Base-by-base conservation (phyloP, 2,888 invertebrate species). In the Xestobium rufovillosum region DNA sequence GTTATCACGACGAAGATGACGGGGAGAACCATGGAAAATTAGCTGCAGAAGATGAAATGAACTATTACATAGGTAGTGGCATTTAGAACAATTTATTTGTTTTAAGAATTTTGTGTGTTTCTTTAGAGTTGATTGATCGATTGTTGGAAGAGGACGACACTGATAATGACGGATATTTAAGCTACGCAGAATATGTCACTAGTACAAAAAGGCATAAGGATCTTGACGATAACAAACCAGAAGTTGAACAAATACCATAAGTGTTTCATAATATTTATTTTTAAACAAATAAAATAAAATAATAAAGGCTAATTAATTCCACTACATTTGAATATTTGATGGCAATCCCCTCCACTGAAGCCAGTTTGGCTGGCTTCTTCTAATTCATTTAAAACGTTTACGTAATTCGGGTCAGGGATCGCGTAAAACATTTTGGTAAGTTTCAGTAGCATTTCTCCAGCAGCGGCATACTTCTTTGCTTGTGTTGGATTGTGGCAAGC, bases 131-230 rank as follows among this genome's bases (percentile, higher is more conserved):
- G 33, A 86, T 94, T 26, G 94, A 94, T 60, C 78, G 79, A 49
- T 88, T 92, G 6, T 65, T 94, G 23, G 70, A 72, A 38, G 80
- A 83, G 43, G 91, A 92, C 52, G 94, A 95, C 61, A 67, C 75
- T 1, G 81, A 94, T 59, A 76, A 80, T 25, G 91, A 94, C 56
- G 94, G 94, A 0, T 87, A 75, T 57, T 67, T 94, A 19, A 88
- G 83, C 41, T 94, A 92, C 59, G 71, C 82, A 0, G 94, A 95
- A 60, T 87, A 82, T 56, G 74, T 59, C 6, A 56, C 60, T 3
- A 61, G 63, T 8, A 51, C 62, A 35, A 58, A 54, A 39, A 60
- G 53, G 34, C 48, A 54, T 14, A 27, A 37, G 29, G 26, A 34
- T 27, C 6, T 19, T 8, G n/a, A 19, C 23, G n/a, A 19, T 19